These are phyloP conservation scores for Muntiacus reevesi DNA, from an alignment of 2,113 vertebrate genomes.

Conservation along the genomic window DNA sequence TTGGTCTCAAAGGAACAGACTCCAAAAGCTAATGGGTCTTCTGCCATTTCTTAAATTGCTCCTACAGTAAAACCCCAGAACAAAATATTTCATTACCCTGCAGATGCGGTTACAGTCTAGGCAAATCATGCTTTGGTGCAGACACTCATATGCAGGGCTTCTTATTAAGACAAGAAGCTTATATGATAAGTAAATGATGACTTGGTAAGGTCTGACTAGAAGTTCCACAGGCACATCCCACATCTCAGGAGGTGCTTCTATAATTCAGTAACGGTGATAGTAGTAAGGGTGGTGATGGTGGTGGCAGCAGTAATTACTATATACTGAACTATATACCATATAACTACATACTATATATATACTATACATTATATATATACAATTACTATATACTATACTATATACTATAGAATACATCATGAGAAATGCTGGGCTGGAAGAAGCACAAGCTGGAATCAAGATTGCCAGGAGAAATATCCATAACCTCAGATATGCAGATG, in stretches of 20 bases:
- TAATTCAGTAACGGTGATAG: background rate
- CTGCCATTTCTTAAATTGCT: background rate
- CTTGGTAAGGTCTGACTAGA: background rate
- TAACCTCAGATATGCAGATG: no score
- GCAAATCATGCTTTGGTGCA: background rate
- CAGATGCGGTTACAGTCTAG: background rate
- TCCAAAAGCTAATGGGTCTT: slow-evolving; percentile 10
- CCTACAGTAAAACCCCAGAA: background rate
- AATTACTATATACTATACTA: no score
- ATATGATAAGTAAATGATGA: background rate
- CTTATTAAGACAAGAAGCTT: background rate
- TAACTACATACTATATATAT: background rate
- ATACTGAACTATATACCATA: background rate
- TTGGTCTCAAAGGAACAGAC: slow-evolving; percentile 9
- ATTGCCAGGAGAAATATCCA: no score
- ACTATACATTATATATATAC: no score
- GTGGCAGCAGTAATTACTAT: background rate
- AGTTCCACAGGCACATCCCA: background rate
- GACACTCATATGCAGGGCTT: background rate
- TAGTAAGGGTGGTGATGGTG: rapidly evolving
- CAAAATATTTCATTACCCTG: background rate
- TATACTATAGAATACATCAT: no score
- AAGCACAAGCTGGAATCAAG: no score
- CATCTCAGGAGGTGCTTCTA: background rate
- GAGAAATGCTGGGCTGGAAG: no score